Evolutionary conservation across 2,113 vertebrate species (phyloP), one percentile per base, ranked within the genome.

Genomic region (Lathamus discolor): DNA sequence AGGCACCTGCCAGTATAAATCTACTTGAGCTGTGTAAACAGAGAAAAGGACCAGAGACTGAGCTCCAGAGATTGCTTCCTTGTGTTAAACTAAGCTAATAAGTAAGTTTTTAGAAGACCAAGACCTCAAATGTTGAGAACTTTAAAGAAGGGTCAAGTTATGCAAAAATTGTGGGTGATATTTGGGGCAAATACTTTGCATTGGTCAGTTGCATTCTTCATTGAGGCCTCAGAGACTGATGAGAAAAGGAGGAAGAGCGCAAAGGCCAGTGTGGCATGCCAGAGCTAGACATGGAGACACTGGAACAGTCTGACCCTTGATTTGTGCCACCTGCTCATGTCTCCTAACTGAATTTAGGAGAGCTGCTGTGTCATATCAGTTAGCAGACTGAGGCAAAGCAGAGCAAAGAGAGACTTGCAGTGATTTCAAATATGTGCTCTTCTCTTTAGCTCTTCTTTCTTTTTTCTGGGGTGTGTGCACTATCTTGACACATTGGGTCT

Each of bases 391-490:
- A 67, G 13, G 10, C 28, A 39, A 11, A 33, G 51, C 35, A 68
- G 11, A 73, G 23, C 35, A 46, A 70, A 41, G 25, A 67, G 33
- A 66, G 16, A 23, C 22, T 70, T 35, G 8, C 64, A 31, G 51
- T 28, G 23, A 44, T 31, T 80, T 52, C 46, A 48, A 33, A 44
- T 8, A 39, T 8, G 2, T 11, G 7, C 5, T 2, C 8, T 44
- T 28, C 3, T 43, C 43, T 67, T 33, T 57, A 12, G 23, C n/a
- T n/a, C n/a, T n/a, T n/a, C n/a, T n/a, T n/a, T n/a, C n/a, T n/a
- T n/a, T n/a, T n/a, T n/a, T 74, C 29, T 48, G 22, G 11, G 4
- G 5, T 4, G 29, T 2, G 11, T 13, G 4, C 9, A 8, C 25
- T 52, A 6, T 19, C 29, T 16, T 29, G 11, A 39, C 2, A 17